Conservation (phyloP, 2,888 invertebrate species). For the Diarsia mendica region DNA sequence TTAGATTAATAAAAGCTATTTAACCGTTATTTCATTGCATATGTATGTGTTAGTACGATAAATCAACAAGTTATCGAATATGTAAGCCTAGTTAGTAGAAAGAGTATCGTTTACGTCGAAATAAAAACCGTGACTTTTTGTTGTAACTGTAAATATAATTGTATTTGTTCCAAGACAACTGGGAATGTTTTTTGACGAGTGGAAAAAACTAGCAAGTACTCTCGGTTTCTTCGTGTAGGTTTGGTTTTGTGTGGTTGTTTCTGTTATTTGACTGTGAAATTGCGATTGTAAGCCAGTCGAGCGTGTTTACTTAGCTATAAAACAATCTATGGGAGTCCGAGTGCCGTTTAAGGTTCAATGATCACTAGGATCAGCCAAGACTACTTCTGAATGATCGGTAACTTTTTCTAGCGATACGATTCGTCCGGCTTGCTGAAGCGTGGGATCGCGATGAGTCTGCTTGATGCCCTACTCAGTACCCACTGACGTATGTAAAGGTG, state of each 20-base stretch:
- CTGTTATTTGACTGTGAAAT: slow-evolving; percentile 78
- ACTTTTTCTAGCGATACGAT: slow-evolving; percentile 77
- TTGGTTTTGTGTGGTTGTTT: slow-evolving; percentile 66
- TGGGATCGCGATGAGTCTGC: slow-evolving; percentile 77
- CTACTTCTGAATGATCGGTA: slow-evolving; percentile 72
- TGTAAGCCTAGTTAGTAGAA: slow-evolving; percentile 28
- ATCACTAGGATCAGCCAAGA: slow-evolving; percentile 75
- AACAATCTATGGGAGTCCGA: slow-evolving; percentile 71
- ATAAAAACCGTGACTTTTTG: slow-evolving; percentile 52
- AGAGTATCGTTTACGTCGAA: slow-evolving; percentile 46
- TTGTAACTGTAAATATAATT: slow-evolving; percentile 59
- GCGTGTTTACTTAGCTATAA: slow-evolving; percentile 73
- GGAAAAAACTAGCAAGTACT: slow-evolving; percentile 64
- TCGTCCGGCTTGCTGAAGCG: slow-evolving; percentile 74
- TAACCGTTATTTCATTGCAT: slow-evolving; percentile 37
- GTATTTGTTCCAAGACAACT: slow-evolving; percentile 62
- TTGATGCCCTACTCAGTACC: slow-evolving; percentile 70
- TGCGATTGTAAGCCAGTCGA: slow-evolving; percentile 74
- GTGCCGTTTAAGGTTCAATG: slow-evolving; percentile 79
- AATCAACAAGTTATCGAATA: slow-evolving; percentile 38
- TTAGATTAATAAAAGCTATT: slow-evolving; percentile 33
- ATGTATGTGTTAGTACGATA: slow-evolving; percentile 21
- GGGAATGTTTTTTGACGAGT: slow-evolving; percentile 53
- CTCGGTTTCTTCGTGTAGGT: slow-evolving; percentile 67
- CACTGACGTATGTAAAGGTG: slow-evolving; percentile 71